These are phyloP conservation scores for Epirrita christyi DNA, from an alignment of 2,888 invertebrate species.

Conservation along the genomic window DNA sequence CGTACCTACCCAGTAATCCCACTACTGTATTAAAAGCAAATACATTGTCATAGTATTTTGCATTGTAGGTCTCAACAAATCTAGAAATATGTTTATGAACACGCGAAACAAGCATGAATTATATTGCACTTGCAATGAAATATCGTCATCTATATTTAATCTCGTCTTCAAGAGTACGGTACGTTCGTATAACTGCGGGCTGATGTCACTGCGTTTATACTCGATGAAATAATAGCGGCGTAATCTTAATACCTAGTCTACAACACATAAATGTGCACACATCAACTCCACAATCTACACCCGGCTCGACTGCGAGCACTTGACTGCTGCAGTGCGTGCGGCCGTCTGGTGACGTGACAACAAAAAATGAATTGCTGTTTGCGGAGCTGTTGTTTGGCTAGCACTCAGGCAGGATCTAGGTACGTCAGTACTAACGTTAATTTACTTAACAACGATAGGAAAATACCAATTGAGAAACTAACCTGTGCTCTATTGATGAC, in stretches of 20 bases:
- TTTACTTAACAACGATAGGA: constrained; percentile 15
- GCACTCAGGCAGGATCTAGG: constrained; percentile 22
- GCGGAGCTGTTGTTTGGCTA: constrained; percentile 32
- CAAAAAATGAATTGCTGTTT: constrained; percentile 35
- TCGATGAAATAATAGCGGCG: constrained; percentile 44
- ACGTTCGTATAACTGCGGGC: constrained; percentile 39
- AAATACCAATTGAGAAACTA: constrained; percentile 32
- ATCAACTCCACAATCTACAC: constrained; percentile 19
- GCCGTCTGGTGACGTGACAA: constrained; percentile 26
- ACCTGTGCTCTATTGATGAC: constrained; percentile 84
- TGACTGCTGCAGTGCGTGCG: constrained; percentile 10
- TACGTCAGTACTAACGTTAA: constrained; percentile 3
- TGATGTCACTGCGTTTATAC: constrained; percentile 54
- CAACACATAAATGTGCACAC: constrained; percentile 26
- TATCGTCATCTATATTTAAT: constrained; percentile 24
- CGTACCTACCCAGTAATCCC: not conserved
- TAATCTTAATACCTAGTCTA: constrained; percentile 39
- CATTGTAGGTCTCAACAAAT: constrained; percentile 5
- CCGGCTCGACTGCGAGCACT: constrained; percentile 11
- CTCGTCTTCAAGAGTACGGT: constrained; percentile 30
- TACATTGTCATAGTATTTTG: not conserved
- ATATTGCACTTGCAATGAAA: constrained; percentile 28
- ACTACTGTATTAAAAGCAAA: constrained; percentile 1
- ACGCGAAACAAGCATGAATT: constrained; percentile 22
- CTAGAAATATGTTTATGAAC: constrained; percentile 1